Evolutionary conservation across 35 echinoderm and acorn worm genomes (phyloP).

Genomic region (Anneissia japonica): DNA sequence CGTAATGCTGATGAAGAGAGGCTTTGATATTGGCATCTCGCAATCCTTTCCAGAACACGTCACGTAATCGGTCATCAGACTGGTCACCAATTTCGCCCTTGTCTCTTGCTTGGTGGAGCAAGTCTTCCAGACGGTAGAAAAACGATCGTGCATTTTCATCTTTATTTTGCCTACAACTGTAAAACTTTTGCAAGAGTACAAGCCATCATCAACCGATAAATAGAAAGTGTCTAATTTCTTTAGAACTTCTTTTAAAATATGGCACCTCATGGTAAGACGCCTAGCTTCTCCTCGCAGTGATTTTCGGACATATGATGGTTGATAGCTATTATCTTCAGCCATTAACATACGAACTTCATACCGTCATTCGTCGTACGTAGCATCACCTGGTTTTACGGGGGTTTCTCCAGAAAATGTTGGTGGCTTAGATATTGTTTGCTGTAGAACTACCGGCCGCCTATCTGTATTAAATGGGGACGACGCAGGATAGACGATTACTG

Average conservation of each 20-base stretch:
- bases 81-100: background rate
- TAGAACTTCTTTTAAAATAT: background rate
- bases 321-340: background rate
- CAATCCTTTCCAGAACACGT: conserved; percentile 14
- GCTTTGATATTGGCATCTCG: background rate
- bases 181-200: background rate
- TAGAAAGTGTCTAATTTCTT: conserved; percentile 3
- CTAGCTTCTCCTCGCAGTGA: conserved; percentile 12
- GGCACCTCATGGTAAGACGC: background rate
- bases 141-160: background rate
- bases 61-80: background rate
- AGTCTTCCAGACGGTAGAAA: conserved; percentile 9
- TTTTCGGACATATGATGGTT: background rate
- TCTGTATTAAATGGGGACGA: background rate
- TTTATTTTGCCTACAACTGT: background rate
- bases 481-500: too few relatives aligned
- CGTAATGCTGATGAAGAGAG: too few relatives aligned
- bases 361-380: background rate
- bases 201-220: background rate
- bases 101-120: background rate
- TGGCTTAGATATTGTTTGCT: conserved; percentile 5
- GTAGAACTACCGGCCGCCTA: background rate
- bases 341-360: background rate
- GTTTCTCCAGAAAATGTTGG: conserved; percentile 1
- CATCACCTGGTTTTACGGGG: background rate